Conservation (phyloP, 92 coral and sea anemone species). For the Bergia sp. region DNA sequence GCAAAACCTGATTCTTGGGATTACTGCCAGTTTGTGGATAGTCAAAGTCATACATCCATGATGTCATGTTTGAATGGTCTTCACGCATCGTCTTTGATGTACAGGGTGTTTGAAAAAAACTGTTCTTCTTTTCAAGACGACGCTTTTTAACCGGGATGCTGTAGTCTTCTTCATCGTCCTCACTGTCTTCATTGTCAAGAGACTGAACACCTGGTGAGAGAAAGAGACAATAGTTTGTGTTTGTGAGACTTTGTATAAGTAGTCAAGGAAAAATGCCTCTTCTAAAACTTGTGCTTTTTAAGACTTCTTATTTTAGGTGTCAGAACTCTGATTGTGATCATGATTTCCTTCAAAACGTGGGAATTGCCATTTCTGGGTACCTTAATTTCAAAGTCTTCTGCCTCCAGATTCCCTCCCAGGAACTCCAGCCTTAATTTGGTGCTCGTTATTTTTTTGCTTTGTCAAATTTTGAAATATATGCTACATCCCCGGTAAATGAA, state of each 20-base stretch:
- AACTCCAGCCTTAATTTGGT: too few relatives aligned
- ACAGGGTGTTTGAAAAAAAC: neutral
- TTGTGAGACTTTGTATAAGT: neutral
- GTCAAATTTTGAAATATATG: too few relatives aligned
- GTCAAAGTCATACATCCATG: constrained; percentile 20
- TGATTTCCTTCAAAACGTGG: too few relatives aligned
- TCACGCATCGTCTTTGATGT: neutral
- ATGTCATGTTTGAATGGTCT: neutral
- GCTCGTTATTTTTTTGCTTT: too few relatives aligned
- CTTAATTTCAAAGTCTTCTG: too few relatives aligned
- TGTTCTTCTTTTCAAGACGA: neutral
- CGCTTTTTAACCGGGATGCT: neutral
- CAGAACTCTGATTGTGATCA: too few relatives aligned
- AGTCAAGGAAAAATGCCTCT: too few relatives aligned
- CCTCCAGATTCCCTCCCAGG: too few relatives aligned
- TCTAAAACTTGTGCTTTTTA: too few relatives aligned
- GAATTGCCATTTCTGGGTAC: too few relatives aligned
- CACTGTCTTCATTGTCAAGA: neutral
- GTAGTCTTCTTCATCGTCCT: neutral
- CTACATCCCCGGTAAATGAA: too few relatives aligned
- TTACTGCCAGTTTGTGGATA: neutral
- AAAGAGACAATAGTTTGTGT: neutral
- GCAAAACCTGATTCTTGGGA: constrained; percentile 10
- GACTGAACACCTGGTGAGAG: neutral
- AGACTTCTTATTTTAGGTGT: too few relatives aligned